Base-by-base conservation (phyloP, 2,113 vertebrate genomes). In the Triplophysa tibetana region DNA sequence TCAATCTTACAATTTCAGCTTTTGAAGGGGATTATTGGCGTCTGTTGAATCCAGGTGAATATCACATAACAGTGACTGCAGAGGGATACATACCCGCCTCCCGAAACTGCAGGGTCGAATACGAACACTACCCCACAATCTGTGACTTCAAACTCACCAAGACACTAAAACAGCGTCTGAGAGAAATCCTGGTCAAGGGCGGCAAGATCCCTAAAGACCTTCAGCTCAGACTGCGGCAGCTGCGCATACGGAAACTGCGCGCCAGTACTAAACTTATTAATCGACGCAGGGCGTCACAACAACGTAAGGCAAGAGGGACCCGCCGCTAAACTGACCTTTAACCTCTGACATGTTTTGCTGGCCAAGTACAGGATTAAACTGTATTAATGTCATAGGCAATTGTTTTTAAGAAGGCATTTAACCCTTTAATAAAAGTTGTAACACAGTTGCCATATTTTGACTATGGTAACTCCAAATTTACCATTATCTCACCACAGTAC, bases 11-110 rank as follows among this genome's bases (percentile, higher is more conserved):
- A 2, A 13, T 52, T 4, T 45, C 38, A 98, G 97, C 92, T 13
- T 77, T 88, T 0, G 89, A 92, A 0, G 97, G 97, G 0, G 97
- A 99, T 65, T 99, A 94, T 86, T 99, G 95, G 95, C 94, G 97
- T 38, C 94, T 99, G 88, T 90, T 99, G 85, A 99, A 99, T 81
- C 97, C 97, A 0, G 97, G 97, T 0, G 96, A 98, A 75, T 98
- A 99, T 86, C 91, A 91, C 0, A 93, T 99, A 67, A 95, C 88
- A 0, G 97, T 86, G 0, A 91, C 83, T 0, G 96, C 95, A 0
- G 94, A 96, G 29, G 95, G 95, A 66, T 98, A 93, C 85, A 85
- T 90, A 7, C 91, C 95, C 0, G 92, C 92, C 0, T 77, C 91
- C 29, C 94, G 94, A 82, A 94, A 89, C 50, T 99, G 97, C 89